These are phyloP conservation scores for Cephalopterus ornatus DNA, from an alignment of 2,113 vertebrate species.

Conservation along the genomic window DNA sequence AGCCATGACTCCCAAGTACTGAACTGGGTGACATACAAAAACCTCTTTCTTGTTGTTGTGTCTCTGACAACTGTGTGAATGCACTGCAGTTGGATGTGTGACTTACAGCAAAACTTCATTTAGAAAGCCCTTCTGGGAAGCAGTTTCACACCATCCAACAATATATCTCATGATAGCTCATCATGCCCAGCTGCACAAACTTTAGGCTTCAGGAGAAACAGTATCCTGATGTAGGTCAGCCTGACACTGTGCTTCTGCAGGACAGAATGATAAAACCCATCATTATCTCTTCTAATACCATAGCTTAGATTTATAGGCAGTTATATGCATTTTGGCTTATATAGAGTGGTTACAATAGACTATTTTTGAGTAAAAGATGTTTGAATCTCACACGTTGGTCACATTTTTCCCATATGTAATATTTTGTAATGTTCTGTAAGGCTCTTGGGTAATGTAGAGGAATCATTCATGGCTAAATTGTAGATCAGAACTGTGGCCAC, in stretches of 20 bases:
- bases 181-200: neutral
- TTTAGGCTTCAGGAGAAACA: neutral
- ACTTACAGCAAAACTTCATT: neutral
- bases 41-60: neutral
- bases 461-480: neutral
- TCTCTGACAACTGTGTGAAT: neutral
- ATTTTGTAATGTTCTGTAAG: neutral
- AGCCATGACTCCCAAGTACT: neutral
- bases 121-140: neutral
- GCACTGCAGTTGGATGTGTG: neutral
- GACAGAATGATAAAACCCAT: neutral
- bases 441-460: neutral
- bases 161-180: neutral
- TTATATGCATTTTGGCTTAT: neutral
- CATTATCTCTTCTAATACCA: neutral
- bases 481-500: neutral
- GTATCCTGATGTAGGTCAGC: neutral
- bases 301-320: neutral
- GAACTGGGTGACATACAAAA: neutral
- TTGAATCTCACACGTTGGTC: neutral
- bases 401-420: neutral
- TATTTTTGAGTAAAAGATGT: neutral
- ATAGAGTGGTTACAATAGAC: neutral
- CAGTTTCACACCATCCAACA: neutral
- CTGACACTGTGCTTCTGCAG: neutral